These are phyloP conservation scores for Chalcosyrphus nemorum DNA, from an alignment of 2,888 invertebrate species.

Conservation along the genomic window DNA sequence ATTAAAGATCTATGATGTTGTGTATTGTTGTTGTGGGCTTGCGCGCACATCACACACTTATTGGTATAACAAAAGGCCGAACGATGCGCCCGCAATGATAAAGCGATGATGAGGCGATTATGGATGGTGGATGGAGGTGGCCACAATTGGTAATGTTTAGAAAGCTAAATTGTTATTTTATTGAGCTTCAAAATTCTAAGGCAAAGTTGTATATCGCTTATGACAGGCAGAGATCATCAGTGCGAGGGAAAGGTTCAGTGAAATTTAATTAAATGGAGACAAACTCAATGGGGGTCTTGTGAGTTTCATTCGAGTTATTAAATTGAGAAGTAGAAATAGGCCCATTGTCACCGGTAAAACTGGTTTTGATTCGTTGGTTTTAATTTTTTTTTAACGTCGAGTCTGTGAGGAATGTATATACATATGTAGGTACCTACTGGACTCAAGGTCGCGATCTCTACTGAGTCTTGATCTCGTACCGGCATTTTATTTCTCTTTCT, in stretches of 20 bases:
- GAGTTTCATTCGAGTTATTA: background rate
- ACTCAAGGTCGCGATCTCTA: constrained; percentile 33
- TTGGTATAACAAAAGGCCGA: constrained; percentile 3
- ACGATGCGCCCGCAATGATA: constrained; percentile 29
- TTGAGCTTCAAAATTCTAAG: constrained; percentile 38
- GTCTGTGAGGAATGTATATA: too few species aligned
- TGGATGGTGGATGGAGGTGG: constrained; percentile 29
- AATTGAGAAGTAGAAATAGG: constrained; percentile 8
- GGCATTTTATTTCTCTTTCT: background rate
- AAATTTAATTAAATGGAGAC: constrained; percentile 11
- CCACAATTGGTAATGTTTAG: constrained; percentile 56
- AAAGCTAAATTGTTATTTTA: constrained; percentile 53
- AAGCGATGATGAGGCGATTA: constrained; percentile 46
- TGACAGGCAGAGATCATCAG: background rate
- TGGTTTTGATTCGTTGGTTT: background rate
- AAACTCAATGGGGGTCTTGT: background rate
- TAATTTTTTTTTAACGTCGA: background rate
- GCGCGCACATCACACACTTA: constrained; percentile 43
- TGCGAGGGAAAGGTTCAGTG: constrained; percentile 6
- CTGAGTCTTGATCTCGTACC: constrained; percentile 3
- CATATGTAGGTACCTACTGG: background rate
- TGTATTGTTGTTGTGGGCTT: constrained; percentile 16
- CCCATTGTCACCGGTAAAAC: constrained; percentile 8
- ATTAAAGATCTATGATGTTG: constrained; percentile 33
- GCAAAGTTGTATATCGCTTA: constrained; percentile 15